Evolutionary conservation across 2,888 invertebrate genomes (phyloP), one percentile per base, ranked within the genome.

Genomic region (Sinopyrophorus schimmeli): DNA sequence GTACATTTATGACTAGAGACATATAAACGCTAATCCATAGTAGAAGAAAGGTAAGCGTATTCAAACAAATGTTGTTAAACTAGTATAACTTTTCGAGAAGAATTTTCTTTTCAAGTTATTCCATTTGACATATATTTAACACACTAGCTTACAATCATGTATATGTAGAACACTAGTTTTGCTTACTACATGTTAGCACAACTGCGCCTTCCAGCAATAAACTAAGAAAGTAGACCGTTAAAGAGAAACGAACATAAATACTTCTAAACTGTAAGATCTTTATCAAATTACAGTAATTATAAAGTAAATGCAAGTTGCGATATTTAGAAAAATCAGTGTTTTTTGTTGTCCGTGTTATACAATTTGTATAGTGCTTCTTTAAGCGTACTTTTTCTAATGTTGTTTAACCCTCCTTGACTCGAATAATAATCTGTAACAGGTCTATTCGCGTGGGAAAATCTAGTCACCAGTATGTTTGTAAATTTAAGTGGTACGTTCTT

Each of bases 161-260:
- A 24, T 38, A 42, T 48, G 42, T 48, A 43, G 42, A 37, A 48
- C 48, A 35, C 34, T 37, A 17, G 26, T 35, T 34, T 40, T 28
- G 11, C 28, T 27, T 18, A 42, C 20, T 37, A 31, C 15, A 12
- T 20, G 48, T 38, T 37, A 41, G 37, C 43, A 18, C 41, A 48
- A 42, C 41, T 41, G 28, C 28, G 23, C 35, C 26, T 42, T 27
- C 28, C 16, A 37, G 14, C 16, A 30, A 42, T 32, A 16, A 7
- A 17, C 10, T 21, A 9, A 26, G 41, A 48, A 48, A 43, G 48
- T 43, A 37, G 48, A 37, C 18, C 28, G 35, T 11, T 11, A 20
- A n/a, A 12, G 26, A 12, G 34, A 44, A 44, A 38, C 23, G 41
- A 16, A 20, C 44, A 37, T 44, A 38, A 28, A 44, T 28, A 21